Evolutionary conservation across 1,140 invertebrate genomes (phyloP), one percentile per base, ranked within the genome.

Genomic region (Trachymyrmex septentrionalis): DNA sequence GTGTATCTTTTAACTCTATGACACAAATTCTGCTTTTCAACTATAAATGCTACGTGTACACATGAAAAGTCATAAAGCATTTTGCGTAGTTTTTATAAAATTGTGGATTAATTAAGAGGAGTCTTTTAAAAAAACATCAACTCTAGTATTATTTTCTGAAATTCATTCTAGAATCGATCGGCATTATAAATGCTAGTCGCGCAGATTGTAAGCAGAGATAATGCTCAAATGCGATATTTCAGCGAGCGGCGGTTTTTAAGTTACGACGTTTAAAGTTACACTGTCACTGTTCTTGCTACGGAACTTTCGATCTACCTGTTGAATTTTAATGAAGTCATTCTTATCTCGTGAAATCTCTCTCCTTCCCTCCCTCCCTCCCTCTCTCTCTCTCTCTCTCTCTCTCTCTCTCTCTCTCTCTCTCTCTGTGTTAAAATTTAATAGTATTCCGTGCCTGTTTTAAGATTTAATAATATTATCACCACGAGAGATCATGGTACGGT

Each of bases 291-390:
- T 57, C n/a, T 69, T 48, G 73, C 82, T 30, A 57, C 73, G 48
- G 77, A 53, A 81, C 78, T 88, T 88, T 87, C 73, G 75, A 90
- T 87, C 85, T 69, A 90, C 66, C 86, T 86, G 82, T 90, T 87
- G 81, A 86, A 88, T 86, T 90, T 91, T 86, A 85, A 89, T 76
- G 59, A 91, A 72, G 50, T 80, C 64, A 55, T 72, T 81, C 80
- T 90, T 89, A 85, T 89, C 86, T 59, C 48, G 38, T 12, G 38
- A 27, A 73, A 76, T 66, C 72, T 21, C 19, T 69, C 57, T 19
- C 3, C 21, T 3, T 16, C 30, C 2, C 30, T 34, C 30, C 5
- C 30, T 30, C 30, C 4, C 30, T 30, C 30, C 3, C 30, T 30
- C 30, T 30, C 21, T 10, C 27, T 34, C 14, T 30, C 24, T 21